Evolutionary conservation across 2,888 invertebrate species (phyloP), one percentile per base, ranked within the genome.

Genomic region (Campoplex nolae): DNA sequence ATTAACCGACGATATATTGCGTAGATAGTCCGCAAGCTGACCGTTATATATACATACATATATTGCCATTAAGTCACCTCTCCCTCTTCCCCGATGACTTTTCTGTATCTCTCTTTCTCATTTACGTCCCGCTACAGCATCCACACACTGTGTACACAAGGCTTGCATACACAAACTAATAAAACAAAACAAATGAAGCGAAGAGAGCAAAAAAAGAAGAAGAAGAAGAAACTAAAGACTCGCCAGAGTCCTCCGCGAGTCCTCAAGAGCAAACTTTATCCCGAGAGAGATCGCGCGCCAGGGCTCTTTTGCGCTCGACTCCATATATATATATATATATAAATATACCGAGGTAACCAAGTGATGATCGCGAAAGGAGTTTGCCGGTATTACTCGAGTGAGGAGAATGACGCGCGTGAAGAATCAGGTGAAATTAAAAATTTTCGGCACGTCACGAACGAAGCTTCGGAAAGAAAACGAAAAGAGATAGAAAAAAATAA

Each of bases 1-100:
- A 93, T 93, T 93, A 93, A 92, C 91, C 90, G 90, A 90, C 92
- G 93, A 93, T 93, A 92, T 93, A 92, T 92, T 92, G 91, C 92
- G 90, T 91, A 92, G 93, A 93, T 93, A 93, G 90, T 89, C 85
- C 74, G 78, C 86, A 83, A 79, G 84, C 71, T 75, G 87, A 75
- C 85, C 85, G 78, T 87, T 83, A 83, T 76, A 83, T 76, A 51
- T 71, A 74, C 23, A 75, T 82, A 78, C 56, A 65, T 83, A 54
- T 67, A 68, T 75, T 54, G 68, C 68, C 38, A 78, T 56, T 78
- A 78, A 54, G 28, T 2, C 54, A 74, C 81, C 67, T 65, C 76
- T 74, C 83, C 78, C 80, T 71, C 67, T 84, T 65, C 73, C 58
- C 35, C 67, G 70, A 82, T 67, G 71, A 71, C 62, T 70, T 73